Conservation (phyloP, 2,113 vertebrate genomes). For the Zosterops japonicus region DNA sequence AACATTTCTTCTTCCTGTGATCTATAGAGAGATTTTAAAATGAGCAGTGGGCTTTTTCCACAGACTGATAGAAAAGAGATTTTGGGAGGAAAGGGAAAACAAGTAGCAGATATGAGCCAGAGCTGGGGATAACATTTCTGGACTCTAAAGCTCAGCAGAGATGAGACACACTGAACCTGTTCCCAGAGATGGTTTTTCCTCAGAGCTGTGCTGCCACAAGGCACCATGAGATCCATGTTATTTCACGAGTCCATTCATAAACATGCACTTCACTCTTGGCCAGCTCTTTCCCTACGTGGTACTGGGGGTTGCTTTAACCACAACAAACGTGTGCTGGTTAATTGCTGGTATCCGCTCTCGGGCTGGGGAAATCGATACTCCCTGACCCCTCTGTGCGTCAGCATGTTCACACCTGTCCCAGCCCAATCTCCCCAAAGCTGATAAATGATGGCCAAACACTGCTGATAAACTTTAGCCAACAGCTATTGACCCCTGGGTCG, state of each 20-base stretch:
- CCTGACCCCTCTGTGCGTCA: not conserved
- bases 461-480: conserved; percentile 16
- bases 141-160: not conserved
- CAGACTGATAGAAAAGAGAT: not conserved
- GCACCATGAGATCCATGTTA: not conserved
- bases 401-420: not conserved
- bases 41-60: not conserved
- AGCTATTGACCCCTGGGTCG: not conserved
- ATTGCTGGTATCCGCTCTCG: not conserved
- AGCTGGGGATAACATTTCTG: not conserved
- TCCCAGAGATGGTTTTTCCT: not conserved
- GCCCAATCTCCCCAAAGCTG: not conserved
- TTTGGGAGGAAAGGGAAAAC: not conserved
- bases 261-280: not conserved
- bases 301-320: not conserved
- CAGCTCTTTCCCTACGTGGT: not conserved
- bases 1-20: not conserved
- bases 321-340: not conserved
- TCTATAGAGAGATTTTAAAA: not conserved
- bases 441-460: not conserved
- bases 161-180: not conserved
- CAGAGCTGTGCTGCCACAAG: fast-evolving
- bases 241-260: not conserved
- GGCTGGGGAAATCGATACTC: not conserved
- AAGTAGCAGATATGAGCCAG: not conserved